Evolutionary conservation across 2,113 vertebrate genomes (phyloP), one percentile per base, ranked within the genome.

Genomic region (Aplodontia rufa): DNA sequence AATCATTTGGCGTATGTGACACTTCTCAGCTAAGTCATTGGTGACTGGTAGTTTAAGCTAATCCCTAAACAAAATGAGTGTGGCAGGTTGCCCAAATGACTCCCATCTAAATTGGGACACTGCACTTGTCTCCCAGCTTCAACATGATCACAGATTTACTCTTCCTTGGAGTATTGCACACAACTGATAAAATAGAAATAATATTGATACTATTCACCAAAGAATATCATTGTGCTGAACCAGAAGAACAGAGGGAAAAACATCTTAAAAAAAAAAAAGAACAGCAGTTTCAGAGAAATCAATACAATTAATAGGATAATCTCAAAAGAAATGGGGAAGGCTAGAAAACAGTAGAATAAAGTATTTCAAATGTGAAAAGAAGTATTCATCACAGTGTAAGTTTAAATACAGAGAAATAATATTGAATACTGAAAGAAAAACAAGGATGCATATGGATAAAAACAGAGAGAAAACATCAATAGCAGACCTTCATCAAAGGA

Each of bases 71-170:
- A 24, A 80, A 76, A 47, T 37, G 22, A 49, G 9, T 79, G 8
- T 40, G n/a, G 40, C 3, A 35, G 6, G 0, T 35, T 74, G 53
- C 1, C 10, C 22, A 82, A 19, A 0, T 19, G 3, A 1, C 53
- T 12, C 2, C 28, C 35, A 45, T 58, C 8, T 20, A 60, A 12
- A 37, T 53, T 62, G 28, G 7, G 26, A 12, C 22, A 42, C n/a
- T 32, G 26, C 19, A n/a, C 19, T 79, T 47, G n/a, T 11, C 49
- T 58, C 9, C 26, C n/a, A 62, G 1, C 37, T 40, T 40, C 8
- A 22, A 55, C 28, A 0, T 30, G 30, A 3, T 83, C 8, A 64
- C 3, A 87, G 11, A 9, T 35, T 78, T 10, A 40, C 4, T 1
- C 2, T 68, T 51, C 40, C 5, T 45, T 20, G 17, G 3, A 66